Base-by-base conservation (phyloP, 2,888 invertebrate genomes). In the Tetanocera ferruginea region DNA sequence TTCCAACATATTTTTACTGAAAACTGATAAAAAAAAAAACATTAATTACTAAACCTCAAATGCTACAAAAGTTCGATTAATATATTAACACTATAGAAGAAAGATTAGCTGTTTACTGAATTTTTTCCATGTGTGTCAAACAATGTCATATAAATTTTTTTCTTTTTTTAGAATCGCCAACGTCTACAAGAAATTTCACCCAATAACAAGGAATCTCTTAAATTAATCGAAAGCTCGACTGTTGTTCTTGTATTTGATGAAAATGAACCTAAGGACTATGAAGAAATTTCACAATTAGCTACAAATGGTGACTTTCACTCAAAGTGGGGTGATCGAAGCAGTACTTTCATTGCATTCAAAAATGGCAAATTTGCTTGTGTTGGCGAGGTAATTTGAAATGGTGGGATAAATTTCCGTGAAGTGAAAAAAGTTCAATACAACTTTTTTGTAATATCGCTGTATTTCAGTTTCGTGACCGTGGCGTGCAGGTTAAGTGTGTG, bases 291-390 rank as follows among this genome's bases (percentile, higher is more conserved):
- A 4, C 85, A 87, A 76, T 55, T 88, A 11, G 87, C 89, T 0
- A 80, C 92, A 60, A 87, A 89, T 78, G 93, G 92, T 0, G 91
- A 92, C 83, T 89, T 90, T 34, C 88, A 88, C 19, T 91, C 91
- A 76, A 90, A 91, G 43, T 93, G 93, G 93, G 91, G 91, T 57
- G 93, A 93, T 86, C 92, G 93, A 82, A 91, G 91, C 71, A 87
- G 91, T 66, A 87, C 87, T 6, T 82, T 90, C 25, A 84, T 92
- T 4, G 85, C 88, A 76, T 92, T 89, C 82, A 90, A 89, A 64
- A 93, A 91, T 86, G 93, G 93, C 8, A 86, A 89, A 60, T 85
- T 90, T 43, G 89, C 90, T 1, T 90, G 89, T 19, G 89, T 91
- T 78, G 92, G 91, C 82, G 93, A 93, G 87, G 92, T 92, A 88